phyloP scores from a whole-genome alignment of 2,797 vertebrate species.

The Pangasius krempfi region DNA sequence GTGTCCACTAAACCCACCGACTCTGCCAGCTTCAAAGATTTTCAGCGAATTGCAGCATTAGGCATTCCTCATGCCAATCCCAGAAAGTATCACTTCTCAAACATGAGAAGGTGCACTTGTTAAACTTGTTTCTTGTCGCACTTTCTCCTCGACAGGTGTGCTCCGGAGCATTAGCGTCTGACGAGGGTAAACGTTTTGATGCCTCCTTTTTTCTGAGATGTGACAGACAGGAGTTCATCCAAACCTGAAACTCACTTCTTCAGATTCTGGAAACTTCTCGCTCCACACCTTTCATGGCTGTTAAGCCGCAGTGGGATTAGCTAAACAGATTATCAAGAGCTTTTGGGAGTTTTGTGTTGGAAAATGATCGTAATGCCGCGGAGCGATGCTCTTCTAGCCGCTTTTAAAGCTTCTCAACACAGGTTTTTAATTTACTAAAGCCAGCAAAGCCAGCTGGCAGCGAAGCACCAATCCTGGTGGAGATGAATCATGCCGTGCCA shows the following conservation, averaged over 20 bases:
- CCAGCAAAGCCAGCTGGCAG: slow-evolving; percentile 68
- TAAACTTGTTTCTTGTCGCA: background rate
- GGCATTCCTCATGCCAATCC: background rate
- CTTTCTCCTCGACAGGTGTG: slow-evolving; percentile 16
- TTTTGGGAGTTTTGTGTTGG: slow-evolving; percentile 76
- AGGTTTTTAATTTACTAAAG: slow-evolving; percentile 67
- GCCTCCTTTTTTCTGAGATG: background rate
- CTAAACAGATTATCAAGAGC: slow-evolving; percentile 80
- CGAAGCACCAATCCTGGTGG: slow-evolving; percentile 63
- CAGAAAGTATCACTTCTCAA: slow-evolving; percentile 15
- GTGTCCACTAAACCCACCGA: slow-evolving; percentile 13
- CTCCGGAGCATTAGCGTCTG: slow-evolving; percentile 38
- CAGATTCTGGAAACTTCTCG: slow-evolving; percentile 60
- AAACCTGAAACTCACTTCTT: background rate
- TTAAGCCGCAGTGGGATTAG: slow-evolving; percentile 76
- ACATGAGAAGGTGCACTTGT: slow-evolving; percentile 12
- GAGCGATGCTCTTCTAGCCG: slow-evolving; percentile 65
- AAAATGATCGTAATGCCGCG: slow-evolving; percentile 75
- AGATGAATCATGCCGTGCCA: slow-evolving; percentile 67
- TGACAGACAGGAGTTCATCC: slow-evolving; percentile 47
- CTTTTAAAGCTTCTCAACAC: slow-evolving; percentile 67
- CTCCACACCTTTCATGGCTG: slow-evolving; percentile 59
- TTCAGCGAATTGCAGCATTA: background rate
- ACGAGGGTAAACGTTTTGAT: slow-evolving; percentile 46
- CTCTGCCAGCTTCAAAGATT: slow-evolving; percentile 3